Evolutionary conservation across 2,888 invertebrate species (phyloP).

Genomic region (Cryptocheilus praepositus): DNA sequence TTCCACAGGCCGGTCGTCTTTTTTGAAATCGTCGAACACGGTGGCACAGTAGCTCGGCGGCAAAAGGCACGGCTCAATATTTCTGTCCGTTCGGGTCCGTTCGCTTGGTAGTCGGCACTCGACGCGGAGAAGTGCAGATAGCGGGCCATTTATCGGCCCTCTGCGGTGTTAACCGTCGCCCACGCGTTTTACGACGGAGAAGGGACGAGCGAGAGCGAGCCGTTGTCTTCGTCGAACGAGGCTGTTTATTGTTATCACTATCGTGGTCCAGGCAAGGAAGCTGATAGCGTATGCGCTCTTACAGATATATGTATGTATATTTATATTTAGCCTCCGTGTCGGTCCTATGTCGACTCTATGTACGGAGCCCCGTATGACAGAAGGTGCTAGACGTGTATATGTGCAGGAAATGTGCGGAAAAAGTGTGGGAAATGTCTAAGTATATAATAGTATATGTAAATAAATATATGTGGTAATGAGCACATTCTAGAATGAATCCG

Average conservation of each 20-base stretch:
- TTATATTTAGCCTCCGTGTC: too few relatives aligned
- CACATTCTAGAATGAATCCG: too few relatives aligned
- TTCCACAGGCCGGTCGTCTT: background rate
- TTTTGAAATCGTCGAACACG: conserved; percentile 1
- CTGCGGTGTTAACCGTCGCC: conserved; percentile 69
- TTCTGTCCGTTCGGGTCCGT: conserved; percentile 32
- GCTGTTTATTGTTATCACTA: conserved; percentile 65
- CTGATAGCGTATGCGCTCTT: conserved; percentile 51
- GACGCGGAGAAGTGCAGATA: conserved; percentile 67
- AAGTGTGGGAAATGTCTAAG: too few relatives aligned
- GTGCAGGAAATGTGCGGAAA: too few relatives aligned
- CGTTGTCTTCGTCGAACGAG: conserved; percentile 36
- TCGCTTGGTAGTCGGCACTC: conserved; percentile 54
- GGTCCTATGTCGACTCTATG: too few relatives aligned
- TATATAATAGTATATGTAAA: too few relatives aligned
- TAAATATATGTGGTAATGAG: too few relatives aligned
- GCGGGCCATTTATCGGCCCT: conserved; percentile 60
- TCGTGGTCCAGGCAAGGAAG: conserved; percentile 63
- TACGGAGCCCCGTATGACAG: too few relatives aligned
- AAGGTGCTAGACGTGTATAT: background rate
- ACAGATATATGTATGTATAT: too few relatives aligned
- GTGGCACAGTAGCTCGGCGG: conserved; percentile 45
- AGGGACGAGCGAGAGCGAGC: background rate
- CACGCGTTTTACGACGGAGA: conserved; percentile 50
- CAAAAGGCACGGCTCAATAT: conserved; percentile 31